A percentile compares a stretch with the other conserved stretches of the same genome.
Conservation (phyloP, 1,140 invertebrate genomes). For the Aphidius ervi region DNA sequence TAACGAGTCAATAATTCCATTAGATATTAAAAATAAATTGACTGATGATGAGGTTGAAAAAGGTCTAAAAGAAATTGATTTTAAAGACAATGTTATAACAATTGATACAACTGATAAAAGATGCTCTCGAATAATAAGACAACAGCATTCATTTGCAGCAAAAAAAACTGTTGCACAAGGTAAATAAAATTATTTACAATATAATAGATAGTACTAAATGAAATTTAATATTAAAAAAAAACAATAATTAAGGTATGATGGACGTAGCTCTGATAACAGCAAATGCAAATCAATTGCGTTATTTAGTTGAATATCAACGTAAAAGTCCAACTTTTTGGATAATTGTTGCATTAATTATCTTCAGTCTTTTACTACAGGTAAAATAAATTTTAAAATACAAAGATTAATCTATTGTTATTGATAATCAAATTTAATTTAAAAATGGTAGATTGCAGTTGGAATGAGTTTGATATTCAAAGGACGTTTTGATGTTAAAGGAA, state of each 20-base stretch:
- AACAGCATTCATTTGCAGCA: slow-evolving; percentile 47
- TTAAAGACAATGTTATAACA: slow-evolving; percentile 14
- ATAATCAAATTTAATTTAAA: slow-evolving; percentile 13
- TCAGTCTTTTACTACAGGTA: slow-evolving; percentile 59
- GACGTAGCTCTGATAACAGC: slow-evolving; percentile 75
- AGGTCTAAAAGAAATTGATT: not conserved
- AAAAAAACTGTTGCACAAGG: slow-evolving; percentile 57
- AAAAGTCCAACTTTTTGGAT: slow-evolving; percentile 55
- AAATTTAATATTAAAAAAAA: too few species aligned
- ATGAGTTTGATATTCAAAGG: slow-evolving; percentile 63
- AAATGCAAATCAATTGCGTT: slow-evolving; percentile 82
- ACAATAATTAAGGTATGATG: slow-evolving; percentile 74
- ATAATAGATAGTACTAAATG: too few species aligned
- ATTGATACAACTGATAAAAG: slow-evolving; percentile 38
- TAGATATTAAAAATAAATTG: not conserved
- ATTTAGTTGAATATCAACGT: slow-evolving; percentile 63
- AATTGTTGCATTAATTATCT: slow-evolving; percentile 54
- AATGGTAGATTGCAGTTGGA: slow-evolving; percentile 56
- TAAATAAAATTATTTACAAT: too few species aligned
- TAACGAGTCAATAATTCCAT: not conserved
- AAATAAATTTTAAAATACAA: not conserved
- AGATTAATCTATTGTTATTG: not conserved
- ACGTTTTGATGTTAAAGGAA: slow-evolving; percentile 53
- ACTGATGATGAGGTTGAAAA: not conserved
- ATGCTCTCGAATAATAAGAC: slow-evolving; percentile 20